A percentile compares a stretch with the other conserved stretches of the same genome.
These are phyloP conservation scores for Holacanthus passer DNA, from an alignment of 2,113 vertebrate genomes.

Conservation along the genomic window DNA sequence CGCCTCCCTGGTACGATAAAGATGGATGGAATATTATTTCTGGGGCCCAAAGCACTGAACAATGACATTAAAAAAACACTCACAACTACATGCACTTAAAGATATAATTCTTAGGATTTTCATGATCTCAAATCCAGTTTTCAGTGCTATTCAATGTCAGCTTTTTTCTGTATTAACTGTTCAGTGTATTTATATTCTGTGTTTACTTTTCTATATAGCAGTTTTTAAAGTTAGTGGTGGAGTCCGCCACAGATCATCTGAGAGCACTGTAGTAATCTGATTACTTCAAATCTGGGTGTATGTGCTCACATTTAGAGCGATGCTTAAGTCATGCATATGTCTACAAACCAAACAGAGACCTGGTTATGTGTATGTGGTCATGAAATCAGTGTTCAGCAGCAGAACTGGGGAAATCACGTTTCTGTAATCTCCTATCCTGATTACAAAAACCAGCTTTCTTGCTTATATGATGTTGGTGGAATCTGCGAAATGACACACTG, in stretches of 20 bases:
- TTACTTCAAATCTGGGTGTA: no score
- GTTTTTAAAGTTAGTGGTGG: neutral
- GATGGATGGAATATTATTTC: neutral
- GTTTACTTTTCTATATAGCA: neutral
- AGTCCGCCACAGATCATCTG: constrained; percentile 13
- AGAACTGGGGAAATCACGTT: neutral
- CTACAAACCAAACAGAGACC: neutral
- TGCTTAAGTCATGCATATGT: neutral
- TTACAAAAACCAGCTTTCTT: neutral
- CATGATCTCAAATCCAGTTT: neutral
- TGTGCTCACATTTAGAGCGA: no score
- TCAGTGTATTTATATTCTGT: neutral
- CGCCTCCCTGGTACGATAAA: neutral
- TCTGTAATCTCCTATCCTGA: neutral
- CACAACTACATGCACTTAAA: neutral
- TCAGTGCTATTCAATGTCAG: neutral
- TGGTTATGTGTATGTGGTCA: neutral
- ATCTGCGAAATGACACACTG: no score
- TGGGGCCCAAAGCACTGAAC: neutral
- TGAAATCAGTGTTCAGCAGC: neutral
- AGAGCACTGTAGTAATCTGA: neutral
- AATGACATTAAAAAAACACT: neutral
- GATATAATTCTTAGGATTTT: neutral
- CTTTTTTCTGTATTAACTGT: neutral
- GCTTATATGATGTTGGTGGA: neutral